Evolutionary conservation across 2,113 vertebrate genomes (phyloP), one percentile per base, ranked within the genome.

Genomic region (Rousettus leschenaultii): DNA sequence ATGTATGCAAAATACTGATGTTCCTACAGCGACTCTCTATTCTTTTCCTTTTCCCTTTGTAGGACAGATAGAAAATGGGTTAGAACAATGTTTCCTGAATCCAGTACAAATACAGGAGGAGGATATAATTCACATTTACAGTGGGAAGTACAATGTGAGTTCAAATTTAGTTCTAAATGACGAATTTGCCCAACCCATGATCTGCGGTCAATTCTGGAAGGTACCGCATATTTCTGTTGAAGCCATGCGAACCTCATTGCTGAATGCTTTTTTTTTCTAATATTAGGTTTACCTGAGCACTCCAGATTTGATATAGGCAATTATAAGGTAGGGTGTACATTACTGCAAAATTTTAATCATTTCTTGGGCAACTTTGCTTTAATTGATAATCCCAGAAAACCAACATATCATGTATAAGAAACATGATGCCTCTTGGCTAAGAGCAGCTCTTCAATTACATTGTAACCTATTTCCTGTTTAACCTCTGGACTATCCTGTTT

Each of bases 311-410:
- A 89, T 86, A 87, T 84, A 57, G 86, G 57, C 86, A 95, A 66
- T 97, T 96, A 87, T 33, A 68, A 89, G 35, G 57, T 38, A 96
- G 35, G 33, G 24, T 84, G 30, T 84, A 89, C 16, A 28, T 95
- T 92, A 93, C 26, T 82, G 53, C 87, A 96, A 86, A 73, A 73
- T 86, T 97, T 96, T 95, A 92, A 93, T 97, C 57, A 95, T 96
- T 96, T 94, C 61, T 85, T 15, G 0, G 86, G 19, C 59, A 79
- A 96, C 91, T 97, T 89, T 85, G 65, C 79, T 93, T 89, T 53
- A 77, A 93, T 66, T 86, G 80, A 94, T 97, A 86, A 87, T 94
- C 86, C 70, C 45, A 35, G 19, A 87, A 93, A 61, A 79, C 9
- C 68, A 45, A 40, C 70, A 63, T 73, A 77, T 89, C 45, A 84